phyloP scores from a whole-genome alignment of 2,797 vertebrate species.

The Bryconaethiops microstoma region DNA sequence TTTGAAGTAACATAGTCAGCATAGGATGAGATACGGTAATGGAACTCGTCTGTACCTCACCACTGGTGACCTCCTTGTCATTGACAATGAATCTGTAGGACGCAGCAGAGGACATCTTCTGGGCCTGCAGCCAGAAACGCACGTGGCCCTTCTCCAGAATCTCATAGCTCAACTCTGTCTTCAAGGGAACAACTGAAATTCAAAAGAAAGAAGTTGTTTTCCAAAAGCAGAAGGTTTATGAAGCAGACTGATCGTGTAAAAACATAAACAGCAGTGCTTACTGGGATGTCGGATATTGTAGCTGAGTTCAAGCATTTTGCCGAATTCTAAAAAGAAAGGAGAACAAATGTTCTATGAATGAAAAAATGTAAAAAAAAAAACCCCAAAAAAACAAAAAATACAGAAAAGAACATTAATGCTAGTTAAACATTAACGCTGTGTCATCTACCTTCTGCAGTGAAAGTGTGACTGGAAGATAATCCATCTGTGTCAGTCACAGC shows the following conservation, averaged over 20 bases:
- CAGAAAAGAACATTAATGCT: not conserved
- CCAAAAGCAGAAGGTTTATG: not conserved
- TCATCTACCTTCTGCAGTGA: conserved; percentile 85
- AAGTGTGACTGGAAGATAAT: conserved; percentile 86
- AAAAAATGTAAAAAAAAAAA: not conserved
- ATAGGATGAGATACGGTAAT: not conserved
- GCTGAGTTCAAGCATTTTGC: conserved; percentile 89
- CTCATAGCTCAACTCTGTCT: conserved; percentile 91
- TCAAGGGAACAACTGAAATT: conserved; percentile 93
- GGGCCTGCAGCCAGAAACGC: conserved; percentile 94
- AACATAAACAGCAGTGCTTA: conserved; percentile 71
- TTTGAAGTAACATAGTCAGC: not conserved
- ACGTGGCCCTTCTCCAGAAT: conserved; percentile 92
- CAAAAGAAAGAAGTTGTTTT: conserved; percentile 1
- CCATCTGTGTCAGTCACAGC: conserved; percentile 92
- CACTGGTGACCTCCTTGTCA: conserved; percentile 85
- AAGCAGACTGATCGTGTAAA: not conserved
- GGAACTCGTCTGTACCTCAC: conserved; percentile 78
- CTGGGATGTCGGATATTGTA: conserved; percentile 91
- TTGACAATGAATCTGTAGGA: conserved; percentile 91
- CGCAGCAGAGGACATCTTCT: conserved; percentile 83
- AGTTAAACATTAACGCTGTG: not conserved
- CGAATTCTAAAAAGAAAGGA: conserved; percentile 78
- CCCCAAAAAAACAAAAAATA: not conserved
- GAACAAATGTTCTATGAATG: conserved; percentile 27